phyloP scores from a whole-genome alignment of 1,140 invertebrate species.

The Drosophila equinoxialis region DNA sequence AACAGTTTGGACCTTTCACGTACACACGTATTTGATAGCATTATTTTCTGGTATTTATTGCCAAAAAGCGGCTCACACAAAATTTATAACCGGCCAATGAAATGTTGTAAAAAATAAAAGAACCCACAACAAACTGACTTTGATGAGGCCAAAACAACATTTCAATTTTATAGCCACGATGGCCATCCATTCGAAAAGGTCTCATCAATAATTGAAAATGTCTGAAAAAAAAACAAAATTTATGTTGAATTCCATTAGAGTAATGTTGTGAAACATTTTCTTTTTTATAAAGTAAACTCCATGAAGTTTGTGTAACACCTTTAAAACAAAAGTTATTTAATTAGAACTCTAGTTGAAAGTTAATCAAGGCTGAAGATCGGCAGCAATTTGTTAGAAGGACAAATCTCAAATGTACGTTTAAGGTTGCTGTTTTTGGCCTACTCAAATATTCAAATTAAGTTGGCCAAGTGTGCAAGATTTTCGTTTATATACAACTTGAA shows the following conservation, averaged over 20 bases:
- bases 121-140: conserved; percentile 48
- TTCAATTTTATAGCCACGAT: conserved; percentile 71
- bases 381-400: neutral
- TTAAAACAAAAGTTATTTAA: conserved; percentile 54
- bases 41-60: conserved; percentile 71
- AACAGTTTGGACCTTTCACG: conserved; percentile 49
- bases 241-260: conserved; percentile 76
- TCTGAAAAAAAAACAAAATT: conserved; percentile 57
- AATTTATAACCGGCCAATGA: conserved; percentile 75
- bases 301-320: conserved; percentile 9
- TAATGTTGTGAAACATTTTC: conserved; percentile 73
- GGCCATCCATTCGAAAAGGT: conserved; percentile 23
- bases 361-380: conserved; percentile 47
- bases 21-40: conserved; percentile 39
- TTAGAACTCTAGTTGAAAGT: conserved; percentile 25
- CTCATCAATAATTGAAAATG: conserved; percentile 68
- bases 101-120: conserved; percentile 37
- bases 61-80: conserved; percentile 57
- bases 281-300: neutral
- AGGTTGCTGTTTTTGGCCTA: conserved; percentile 5
- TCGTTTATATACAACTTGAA: conserved; percentile 47
- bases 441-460: conserved; percentile 62
- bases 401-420: conserved; percentile 67
- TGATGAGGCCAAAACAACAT: conserved; percentile 67
- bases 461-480: conserved; percentile 56